Base-by-base conservation (phyloP, 1,140 invertebrate species). In the Lordiphosa clarofinis region DNA sequence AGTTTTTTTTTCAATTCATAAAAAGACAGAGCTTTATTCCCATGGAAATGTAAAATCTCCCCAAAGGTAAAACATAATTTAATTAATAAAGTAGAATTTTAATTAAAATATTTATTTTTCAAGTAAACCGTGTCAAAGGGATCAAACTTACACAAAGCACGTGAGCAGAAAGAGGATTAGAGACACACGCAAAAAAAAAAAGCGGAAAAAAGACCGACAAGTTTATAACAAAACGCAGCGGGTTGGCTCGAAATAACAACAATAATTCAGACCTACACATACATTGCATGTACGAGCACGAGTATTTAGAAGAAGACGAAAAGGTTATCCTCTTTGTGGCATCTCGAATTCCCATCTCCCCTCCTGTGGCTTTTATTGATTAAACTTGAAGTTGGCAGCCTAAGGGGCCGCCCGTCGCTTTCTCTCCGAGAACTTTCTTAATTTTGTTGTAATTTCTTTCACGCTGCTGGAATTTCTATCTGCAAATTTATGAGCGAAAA, bases 401-500 rank as follows among this genome's bases (percentile, higher is more conserved):
- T 31, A 7, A 46, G 24, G 42, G 75, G 63, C 55, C 68, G 61
- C 78, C 71, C 73, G 60, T 52, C 60, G 73, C 56, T 52, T 54
- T 55, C 58, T 42, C 31, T 50, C 37, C 28, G 56, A 44, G 39
- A 84, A 84, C 61, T 86, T 84, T 84, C 65, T 86, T 84, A 84
- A 84, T 84, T 74, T 86, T 86, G 57, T 74, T 84, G 78, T 84
- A 84, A 84, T 84, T 84, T 84, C 78, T 61, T 69, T 66, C 62
- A 71, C 79, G 73, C 78, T 62, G 79, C 56, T 73, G 78, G 78
- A 84, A 84, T 84, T 84, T 79, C 79, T 86, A 84, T 84, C 76
- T 84, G 78, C 70, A 56, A 84, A 84, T 84, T 84, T 84, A 84
- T 84, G 79, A 78, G 78, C 61, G n/a, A 70, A 52, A 75, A 58